These are phyloP conservation scores for Pangasius larnaudii DNA, from an alignment of 2,797 vertebrate species.

Conservation along the genomic window DNA sequence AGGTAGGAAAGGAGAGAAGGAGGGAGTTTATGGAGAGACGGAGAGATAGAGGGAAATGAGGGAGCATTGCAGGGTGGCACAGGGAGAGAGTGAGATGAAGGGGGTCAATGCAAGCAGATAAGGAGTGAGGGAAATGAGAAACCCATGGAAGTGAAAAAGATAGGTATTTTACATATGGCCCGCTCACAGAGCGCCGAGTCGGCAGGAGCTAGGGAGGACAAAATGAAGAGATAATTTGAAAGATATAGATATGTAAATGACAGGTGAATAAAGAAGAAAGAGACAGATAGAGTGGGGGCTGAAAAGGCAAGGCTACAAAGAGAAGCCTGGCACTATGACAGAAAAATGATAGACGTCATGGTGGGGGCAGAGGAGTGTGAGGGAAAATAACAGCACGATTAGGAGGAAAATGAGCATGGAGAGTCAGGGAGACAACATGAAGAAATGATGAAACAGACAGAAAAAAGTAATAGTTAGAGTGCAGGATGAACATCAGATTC, in stretches of 20 bases:
- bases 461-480: background rate
- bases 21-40: slow-evolving; percentile 33
- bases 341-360: slow-evolving; percentile 9
- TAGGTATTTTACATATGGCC: slow-evolving; percentile 75
- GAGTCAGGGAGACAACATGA: background rate
- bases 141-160: slow-evolving; percentile 69
- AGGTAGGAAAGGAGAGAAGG: slow-evolving; percentile 22
- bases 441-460: slow-evolving; percentile 10
- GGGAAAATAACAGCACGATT: background rate
- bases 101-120: slow-evolving; percentile 71
- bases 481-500: background rate
- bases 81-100: slow-evolving; percentile 63
- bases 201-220: slow-evolving; percentile 32
- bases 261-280: slow-evolving; percentile 39
- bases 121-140: slow-evolving; percentile 69
- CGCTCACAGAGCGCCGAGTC: slow-evolving; percentile 22
- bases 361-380: background rate
- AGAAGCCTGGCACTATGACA: background rate
- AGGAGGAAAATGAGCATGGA: background rate
- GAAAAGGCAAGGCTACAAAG: background rate
- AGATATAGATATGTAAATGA: slow-evolving; percentile 46
- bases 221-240: slow-evolving; percentile 45
- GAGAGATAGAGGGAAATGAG: slow-evolving; percentile 43
- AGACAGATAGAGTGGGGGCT: slow-evolving; percentile 14
- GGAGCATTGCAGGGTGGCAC: slow-evolving; percentile 9